A percentile compares a stretch with the other conserved stretches of the same genome.
Conservation (phyloP, 1,140 invertebrate genomes). For the Zaprionus inermis region DNA sequence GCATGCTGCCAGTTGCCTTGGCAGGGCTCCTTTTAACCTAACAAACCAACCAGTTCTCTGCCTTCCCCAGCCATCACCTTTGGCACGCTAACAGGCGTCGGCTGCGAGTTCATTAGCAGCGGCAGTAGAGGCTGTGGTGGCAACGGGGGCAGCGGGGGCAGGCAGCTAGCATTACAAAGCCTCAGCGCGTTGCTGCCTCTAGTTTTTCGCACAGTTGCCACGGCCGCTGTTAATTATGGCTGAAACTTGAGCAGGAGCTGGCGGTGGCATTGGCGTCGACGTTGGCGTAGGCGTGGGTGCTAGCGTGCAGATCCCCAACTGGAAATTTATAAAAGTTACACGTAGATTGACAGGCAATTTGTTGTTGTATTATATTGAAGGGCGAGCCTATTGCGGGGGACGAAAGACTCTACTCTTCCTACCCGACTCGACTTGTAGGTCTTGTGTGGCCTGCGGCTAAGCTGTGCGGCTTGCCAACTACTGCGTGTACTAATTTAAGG, state of each 20-base stretch:
- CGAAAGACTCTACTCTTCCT: neutral
- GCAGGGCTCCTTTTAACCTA: neutral
- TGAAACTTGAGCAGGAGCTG: conserved; percentile 20
- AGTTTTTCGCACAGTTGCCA: conserved; percentile 53
- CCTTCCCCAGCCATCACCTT: conserved; percentile 9
- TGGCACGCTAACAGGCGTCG: conserved; percentile 45
- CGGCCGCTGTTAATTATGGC: conserved; percentile 71
- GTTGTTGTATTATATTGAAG: conserved; percentile 66
- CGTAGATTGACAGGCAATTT: conserved; percentile 81
- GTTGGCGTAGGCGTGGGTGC: conserved; percentile 5
- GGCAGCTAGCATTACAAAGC: conserved; percentile 57
- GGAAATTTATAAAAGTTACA: conserved; percentile 82
- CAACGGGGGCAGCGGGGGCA: neutral
- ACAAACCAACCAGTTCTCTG: neutral
- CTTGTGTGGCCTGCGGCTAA: conserved; percentile 43
- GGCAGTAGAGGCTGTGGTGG: neutral
- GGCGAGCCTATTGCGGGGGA: conserved; percentile 50
- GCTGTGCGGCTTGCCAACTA: conserved; percentile 42
- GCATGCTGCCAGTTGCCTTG: conserved; percentile 53
- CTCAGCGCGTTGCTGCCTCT: conserved; percentile 40
- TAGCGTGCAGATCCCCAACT: conserved; percentile 39
- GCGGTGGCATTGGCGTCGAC: neutral
- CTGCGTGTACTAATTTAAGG: neutral
- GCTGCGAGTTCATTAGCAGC: conserved; percentile 74
- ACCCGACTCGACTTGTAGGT: neutral